Percentiles rank a stretch among this genome's conserved stretches.
These are phyloP conservation scores for Osedax fenrisi DNA, from an alignment of 2,888 invertebrate species.

Conservation along the genomic window DNA sequence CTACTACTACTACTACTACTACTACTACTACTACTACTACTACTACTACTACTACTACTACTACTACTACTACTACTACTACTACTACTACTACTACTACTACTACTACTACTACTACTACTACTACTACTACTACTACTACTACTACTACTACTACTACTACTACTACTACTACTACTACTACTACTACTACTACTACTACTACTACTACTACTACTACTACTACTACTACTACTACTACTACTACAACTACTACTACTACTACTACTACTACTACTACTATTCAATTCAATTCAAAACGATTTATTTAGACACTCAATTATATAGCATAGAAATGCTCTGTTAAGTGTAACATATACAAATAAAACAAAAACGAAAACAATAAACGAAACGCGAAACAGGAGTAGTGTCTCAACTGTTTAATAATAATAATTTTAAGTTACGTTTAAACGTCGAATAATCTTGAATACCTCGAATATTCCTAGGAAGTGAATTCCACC, in stretches of 20 bases:
- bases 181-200: slow-evolving; percentile 2
- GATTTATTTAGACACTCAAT: too few relatives aligned
- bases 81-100: background rate
- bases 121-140: background rate
- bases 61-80: background rate
- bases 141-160: slow-evolving; percentile 5
- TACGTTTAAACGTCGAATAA: too few relatives aligned
- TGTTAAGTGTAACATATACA: too few relatives aligned
- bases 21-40: slow-evolving; percentile 6
- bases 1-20: background rate
- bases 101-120: slow-evolving; percentile 5
- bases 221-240: background rate
- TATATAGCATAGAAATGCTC: too few relatives aligned
- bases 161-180: background rate
- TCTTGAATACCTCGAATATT: too few relatives aligned
- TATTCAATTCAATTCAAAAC: too few relatives aligned
- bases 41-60: background rate
- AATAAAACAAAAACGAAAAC: too few relatives aligned
- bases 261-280: too few relatives aligned
- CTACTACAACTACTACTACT: background rate
- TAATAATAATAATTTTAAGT: background rate
- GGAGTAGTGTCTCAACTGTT: too few relatives aligned
- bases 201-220: slow-evolving; percentile 2
- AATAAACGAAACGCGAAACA: too few relatives aligned
- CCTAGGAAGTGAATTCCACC: too few relatives aligned